Evolutionary conservation across 2,113 vertebrate species (phyloP).

Genomic region (Sakesphorus luctuosus): DNA sequence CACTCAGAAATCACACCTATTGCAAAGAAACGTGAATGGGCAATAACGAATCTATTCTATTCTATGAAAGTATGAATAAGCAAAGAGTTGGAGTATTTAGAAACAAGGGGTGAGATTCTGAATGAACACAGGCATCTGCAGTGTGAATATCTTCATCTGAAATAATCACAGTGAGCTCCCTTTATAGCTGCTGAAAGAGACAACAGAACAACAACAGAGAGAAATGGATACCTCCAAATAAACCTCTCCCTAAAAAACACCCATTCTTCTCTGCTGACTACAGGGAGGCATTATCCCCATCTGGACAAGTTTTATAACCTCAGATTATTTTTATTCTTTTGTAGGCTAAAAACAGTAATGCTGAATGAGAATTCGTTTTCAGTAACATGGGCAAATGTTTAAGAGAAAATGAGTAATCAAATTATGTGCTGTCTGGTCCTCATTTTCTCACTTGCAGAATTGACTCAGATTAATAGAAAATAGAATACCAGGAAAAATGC

Average conservation of each 20-base stretch:
- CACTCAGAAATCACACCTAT: not conserved
- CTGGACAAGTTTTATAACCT: not conserved
- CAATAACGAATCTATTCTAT: not conserved
- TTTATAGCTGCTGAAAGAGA: not conserved
- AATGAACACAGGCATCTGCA: not conserved
- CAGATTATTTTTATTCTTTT: not conserved
- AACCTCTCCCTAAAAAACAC: not conserved
- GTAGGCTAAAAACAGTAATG: not conserved
- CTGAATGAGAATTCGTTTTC: not conserved
- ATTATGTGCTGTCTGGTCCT: not conserved
- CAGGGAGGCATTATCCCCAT: not conserved
- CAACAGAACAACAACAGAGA: not conserved
- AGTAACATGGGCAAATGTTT: not conserved
- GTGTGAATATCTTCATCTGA: not conserved
- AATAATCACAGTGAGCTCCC: not conserved
- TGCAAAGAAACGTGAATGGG: not conserved
- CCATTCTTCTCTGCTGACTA: not conserved
- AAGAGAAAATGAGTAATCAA: constrained; percentile 22
- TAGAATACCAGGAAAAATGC: not conserved
- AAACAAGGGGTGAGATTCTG: not conserved
- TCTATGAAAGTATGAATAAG: not conserved
- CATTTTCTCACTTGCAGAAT: constrained; percentile 21
- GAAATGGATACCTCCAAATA: not conserved
- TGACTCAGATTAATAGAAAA: constrained; percentile 42
- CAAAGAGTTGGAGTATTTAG: not conserved